These are phyloP conservation scores for Drosophila kambysellisi DNA, from an alignment of 2,888 invertebrate species.

Conservation along the genomic window DNA sequence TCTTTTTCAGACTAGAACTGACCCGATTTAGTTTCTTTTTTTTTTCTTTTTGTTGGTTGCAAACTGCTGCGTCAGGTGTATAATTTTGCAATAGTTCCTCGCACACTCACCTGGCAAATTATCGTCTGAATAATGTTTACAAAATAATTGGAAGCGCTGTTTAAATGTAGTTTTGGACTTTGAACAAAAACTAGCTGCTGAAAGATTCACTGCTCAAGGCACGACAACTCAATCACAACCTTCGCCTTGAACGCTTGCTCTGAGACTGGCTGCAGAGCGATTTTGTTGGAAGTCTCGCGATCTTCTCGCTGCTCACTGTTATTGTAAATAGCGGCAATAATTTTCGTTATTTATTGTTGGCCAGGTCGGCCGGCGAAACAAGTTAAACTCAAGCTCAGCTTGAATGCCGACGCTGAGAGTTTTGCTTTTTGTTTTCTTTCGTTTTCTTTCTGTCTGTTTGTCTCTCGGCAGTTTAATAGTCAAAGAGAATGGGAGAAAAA, in stretches of 20 bases:
- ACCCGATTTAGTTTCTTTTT: slow-evolving; percentile 63
- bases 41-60: slow-evolving; percentile 42
- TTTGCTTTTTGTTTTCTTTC: slow-evolving; percentile 21
- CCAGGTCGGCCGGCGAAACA: slow-evolving; percentile 57
- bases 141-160: slow-evolving; percentile 31
- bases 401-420: slow-evolving; percentile 19
- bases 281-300: slow-evolving; percentile 40
- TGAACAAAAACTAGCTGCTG: slow-evolving; percentile 46
- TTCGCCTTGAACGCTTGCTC: slow-evolving; percentile 82
- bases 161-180: slow-evolving; percentile 44
- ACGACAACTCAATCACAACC: slow-evolving; percentile 71
- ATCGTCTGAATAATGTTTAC: slow-evolving; percentile 31
- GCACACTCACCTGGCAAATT: slow-evolving; percentile 62
- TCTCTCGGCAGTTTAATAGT: slow-evolving; percentile 24
- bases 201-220: slow-evolving; percentile 20
- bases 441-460: neutral
- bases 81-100: slow-evolving; percentile 18
- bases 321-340: slow-evolving; percentile 56
- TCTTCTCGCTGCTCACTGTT: slow-evolving; percentile 47
- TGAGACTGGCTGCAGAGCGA: slow-evolving; percentile 66
- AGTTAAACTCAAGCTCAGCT: slow-evolving; percentile 54
- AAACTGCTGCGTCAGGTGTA: slow-evolving; percentile 47
- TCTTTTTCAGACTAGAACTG: slow-evolving; percentile 49
- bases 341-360: slow-evolving; percentile 39
- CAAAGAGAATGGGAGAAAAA: slow-evolving; percentile 4